Evolutionary conservation across 2,113 vertebrate genomes (phyloP), one percentile per base, ranked within the genome.

Genomic region (Microtus ochrogaster): DNA sequence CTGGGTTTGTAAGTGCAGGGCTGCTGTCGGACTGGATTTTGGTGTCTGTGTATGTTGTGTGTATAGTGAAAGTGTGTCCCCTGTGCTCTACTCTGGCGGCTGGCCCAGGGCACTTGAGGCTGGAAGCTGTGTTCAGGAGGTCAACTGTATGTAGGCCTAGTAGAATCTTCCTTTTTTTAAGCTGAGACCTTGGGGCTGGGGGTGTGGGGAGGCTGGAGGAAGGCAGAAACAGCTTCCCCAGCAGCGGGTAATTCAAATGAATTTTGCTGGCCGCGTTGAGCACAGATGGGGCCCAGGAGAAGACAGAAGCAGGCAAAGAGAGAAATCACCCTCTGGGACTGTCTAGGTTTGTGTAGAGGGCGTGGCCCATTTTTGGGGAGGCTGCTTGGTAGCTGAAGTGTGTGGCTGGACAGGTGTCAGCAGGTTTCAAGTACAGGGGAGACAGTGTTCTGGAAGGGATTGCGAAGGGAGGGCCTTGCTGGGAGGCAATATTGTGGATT

Each of bases 291-390:
- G 55, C 76, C 58, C 47, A 41, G 76, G 77, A 63, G 94, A 28
- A 0, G 0, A 33, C 17, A 58, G 85, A 49, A 66, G 36, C 39
- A 36, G 61, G 5, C 81, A 24, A 26, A 47, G 81, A 65, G 89
- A 73, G 39, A 6, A 72, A 2, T 24, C 16, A 3, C 58, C 76
- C 73, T 49, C 7, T 8, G 58, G 49, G 7, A 2, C 44, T 8
- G 7, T 44, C 70, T 52, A 4, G 1, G 24, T 83, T 17, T 73
- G 70, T 91, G 30, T 90, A 24, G 44, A 97, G 96, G 97, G 96
- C 70, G 96, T 96, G 97, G 96, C 94, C 78, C 94, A 58, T 58
- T 96, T 94, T 89, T 26, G 90, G 68, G 95, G 74, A 89, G 81
- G n/a, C 89, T 41, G 77, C 28, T 63, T 21, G 63, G 84, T 49